These are phyloP conservation scores for Onychomys arenicola DNA, from an alignment of 2,797 vertebrate species.

Conservation along the genomic window DNA sequence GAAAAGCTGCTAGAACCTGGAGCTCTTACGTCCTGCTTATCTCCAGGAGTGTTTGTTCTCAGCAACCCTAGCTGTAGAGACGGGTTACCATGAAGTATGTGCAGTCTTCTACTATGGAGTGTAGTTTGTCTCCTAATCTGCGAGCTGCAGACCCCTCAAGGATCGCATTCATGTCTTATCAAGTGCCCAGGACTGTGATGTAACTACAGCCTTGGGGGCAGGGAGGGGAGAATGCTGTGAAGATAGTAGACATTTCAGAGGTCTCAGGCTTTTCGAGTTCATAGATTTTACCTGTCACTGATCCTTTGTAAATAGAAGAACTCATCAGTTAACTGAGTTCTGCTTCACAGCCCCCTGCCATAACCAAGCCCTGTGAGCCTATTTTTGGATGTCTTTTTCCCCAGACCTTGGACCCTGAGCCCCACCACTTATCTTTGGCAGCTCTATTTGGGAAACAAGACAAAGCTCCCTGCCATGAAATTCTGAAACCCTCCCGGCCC, in stretches of 20 bases:
- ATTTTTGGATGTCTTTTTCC: conserved; percentile 53
- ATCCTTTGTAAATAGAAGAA: conserved; percentile 37
- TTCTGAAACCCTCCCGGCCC: not conserved
- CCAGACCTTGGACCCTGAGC: conserved; percentile 86
- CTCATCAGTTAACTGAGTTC: not conserved
- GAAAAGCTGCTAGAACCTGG: not conserved
- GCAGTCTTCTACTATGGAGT: not conserved
- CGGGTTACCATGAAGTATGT: not conserved
- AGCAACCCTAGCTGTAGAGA: not conserved
- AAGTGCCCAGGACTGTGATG: not conserved
- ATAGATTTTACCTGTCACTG: not conserved
- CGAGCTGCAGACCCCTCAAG: not conserved
- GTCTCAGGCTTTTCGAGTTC: not conserved
- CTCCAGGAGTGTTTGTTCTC: not conserved
- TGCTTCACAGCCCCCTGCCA: not conserved
- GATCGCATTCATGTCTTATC: not conserved
- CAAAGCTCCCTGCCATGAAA: conserved; percentile 73
- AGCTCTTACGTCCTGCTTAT: not conserved
- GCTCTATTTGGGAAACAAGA: conserved; percentile 92
- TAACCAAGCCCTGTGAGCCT: not conserved
- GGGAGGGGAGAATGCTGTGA: not conserved
- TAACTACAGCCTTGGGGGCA: not conserved
- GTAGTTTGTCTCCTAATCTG: not conserved
- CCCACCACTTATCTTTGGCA: conserved; percentile 91
- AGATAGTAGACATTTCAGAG: not conserved